Base-by-base conservation (phyloP, 2,113 vertebrate species). In the Apaloderma vittatum region DNA sequence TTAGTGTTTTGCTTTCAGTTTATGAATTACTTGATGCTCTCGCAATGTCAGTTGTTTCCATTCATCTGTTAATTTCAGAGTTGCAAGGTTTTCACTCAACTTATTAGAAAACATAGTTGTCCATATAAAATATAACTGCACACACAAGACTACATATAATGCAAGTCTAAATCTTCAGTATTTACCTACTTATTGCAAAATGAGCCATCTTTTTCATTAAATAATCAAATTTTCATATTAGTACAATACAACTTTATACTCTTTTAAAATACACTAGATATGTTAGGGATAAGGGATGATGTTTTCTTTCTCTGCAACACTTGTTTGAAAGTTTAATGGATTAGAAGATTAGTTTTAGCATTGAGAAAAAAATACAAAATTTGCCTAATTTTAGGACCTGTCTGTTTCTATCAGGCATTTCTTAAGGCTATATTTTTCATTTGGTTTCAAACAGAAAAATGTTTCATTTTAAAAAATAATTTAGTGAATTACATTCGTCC, bases 161-260 rank as follows among this genome's bases (percentile, higher is more conserved):
- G 94, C 94, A 97, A 97, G 95, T 97, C 97, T 98, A 98, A 96
- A 97, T 97, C 97, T 98, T 98, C 97, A 98, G 97, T 98, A 98
- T 98, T 98, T 98, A 98, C 94, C 97, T 98, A 98, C 97, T 98
- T 98, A 98, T 98, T 98, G 98, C 98, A 98, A 98, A 98, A 98
- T 97, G 97, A 98, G 96, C 97, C 98, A 96, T 98, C 97, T 98
- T 98, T 97, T 97, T 98, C 98, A 98, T 98, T 98, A 98, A 98
- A 98, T 98, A 98, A 98, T 98, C 98, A 98, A 93, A 96, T 98
- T 95, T 98, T 97, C 98, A 96, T 98, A 98, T 98, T 98, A 98
- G 98, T 98, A 98, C 97, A 98, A 98, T 98, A 98, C 97, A 98
- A 97, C 97, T 98, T 98, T 98, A 98, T 97, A 98, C 90, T 98